phyloP scores from a whole-genome alignment of 2,888 invertebrate genomes.

The Ligdia adustata region DNA sequence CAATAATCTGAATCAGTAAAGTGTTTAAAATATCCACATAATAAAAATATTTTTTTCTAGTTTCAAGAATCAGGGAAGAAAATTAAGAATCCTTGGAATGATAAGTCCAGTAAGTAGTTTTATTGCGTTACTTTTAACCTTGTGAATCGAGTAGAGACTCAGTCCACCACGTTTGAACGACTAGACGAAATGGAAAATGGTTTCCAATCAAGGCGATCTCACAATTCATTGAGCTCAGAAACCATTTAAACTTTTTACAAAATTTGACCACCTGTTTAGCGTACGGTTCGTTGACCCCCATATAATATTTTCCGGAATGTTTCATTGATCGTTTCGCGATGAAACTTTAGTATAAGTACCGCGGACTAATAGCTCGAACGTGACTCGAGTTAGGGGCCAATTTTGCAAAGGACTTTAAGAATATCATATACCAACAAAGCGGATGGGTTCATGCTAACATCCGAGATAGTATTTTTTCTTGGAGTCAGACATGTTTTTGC shows the following conservation, averaged over 20 bases:
- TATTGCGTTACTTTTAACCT: too few species aligned
- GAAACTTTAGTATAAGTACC: slow-evolving; percentile 78
- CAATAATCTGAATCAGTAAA: too few species aligned
- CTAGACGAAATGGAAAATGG: too few species aligned
- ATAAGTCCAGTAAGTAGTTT: too few species aligned
- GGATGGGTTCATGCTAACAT: slow-evolving; percentile 56
- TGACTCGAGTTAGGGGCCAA: slow-evolving; percentile 73
- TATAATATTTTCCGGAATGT: slow-evolving; percentile 70
- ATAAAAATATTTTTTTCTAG: too few species aligned
- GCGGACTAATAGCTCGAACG: slow-evolving; percentile 76
- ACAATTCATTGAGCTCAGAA: slow-evolving; percentile 5
- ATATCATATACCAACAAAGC: slow-evolving; percentile 75
- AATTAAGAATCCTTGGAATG: too few species aligned
- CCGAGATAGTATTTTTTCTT: too few species aligned
- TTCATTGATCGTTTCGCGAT: slow-evolving; percentile 74
- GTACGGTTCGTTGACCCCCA: slow-evolving; percentile 50
- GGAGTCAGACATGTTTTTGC: too few species aligned
- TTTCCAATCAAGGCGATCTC: slow-evolving; percentile 3
- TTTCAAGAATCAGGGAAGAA: too few species aligned
- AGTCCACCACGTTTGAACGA: too few species aligned
- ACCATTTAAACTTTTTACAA: slow-evolving; percentile 29
- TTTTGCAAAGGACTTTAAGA: slow-evolving; percentile 67
- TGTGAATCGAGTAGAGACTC: too few species aligned
- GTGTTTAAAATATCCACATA: too few species aligned
- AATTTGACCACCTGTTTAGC: slow-evolving; percentile 38